These are phyloP conservation scores for Dipodomys stephensi DNA, from an alignment of 2,113 vertebrate species.

Conservation along the genomic window DNA sequence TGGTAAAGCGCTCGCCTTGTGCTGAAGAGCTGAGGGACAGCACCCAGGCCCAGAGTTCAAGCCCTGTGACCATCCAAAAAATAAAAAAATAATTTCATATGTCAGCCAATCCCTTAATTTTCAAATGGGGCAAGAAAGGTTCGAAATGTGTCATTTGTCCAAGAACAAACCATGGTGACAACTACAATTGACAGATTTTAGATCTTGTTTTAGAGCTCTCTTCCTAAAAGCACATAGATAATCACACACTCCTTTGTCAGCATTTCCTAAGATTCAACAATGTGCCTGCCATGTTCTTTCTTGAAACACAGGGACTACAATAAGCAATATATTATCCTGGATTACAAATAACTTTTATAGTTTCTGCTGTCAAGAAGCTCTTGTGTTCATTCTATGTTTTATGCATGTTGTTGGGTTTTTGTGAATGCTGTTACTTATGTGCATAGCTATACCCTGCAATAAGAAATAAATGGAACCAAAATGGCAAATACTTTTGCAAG, in stretches of 20 bases:
- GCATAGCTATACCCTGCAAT: background rate
- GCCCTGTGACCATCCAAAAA: too few relatives aligned
- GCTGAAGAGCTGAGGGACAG: too few relatives aligned
- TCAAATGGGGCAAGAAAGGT: background rate
- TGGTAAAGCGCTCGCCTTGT: too few relatives aligned
- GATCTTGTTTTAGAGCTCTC: background rate
- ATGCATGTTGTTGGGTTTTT: conserved; percentile 1
- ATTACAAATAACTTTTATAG: background rate
- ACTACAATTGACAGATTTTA: background rate
- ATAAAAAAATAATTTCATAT: too few relatives aligned
- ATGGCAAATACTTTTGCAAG: conserved; percentile 63
- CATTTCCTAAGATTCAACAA: conserved; percentile 14
- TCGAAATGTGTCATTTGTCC: background rate
- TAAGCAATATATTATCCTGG: background rate
- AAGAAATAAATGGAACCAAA: conserved; percentile 55
- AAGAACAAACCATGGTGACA: background rate
- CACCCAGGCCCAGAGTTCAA: too few relatives aligned
- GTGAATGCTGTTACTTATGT: background rate
- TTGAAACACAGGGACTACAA: background rate
- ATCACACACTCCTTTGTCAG: background rate
- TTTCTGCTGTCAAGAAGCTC: background rate
- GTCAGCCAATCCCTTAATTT: background rate
- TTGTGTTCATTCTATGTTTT: conserved; percentile 16
- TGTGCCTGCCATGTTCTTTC: background rate
- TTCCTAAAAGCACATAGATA: background rate